These are phyloP conservation scores for Sialia sialis DNA, from an alignment of 2,113 vertebrate species.

Conservation along the genomic window DNA sequence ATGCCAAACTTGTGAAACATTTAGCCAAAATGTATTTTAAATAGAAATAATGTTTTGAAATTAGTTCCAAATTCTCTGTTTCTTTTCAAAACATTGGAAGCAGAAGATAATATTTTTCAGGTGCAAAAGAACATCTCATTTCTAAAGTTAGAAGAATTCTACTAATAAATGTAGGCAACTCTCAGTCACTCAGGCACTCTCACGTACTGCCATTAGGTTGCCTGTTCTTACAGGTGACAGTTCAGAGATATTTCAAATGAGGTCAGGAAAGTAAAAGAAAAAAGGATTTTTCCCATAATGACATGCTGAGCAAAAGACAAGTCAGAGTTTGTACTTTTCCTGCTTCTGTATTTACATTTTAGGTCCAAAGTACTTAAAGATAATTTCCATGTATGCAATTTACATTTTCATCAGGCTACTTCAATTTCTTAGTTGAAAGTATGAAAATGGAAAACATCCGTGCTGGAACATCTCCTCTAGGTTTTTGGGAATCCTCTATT, in stretches of 20 bases:
- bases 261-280: background rate
- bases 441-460: background rate
- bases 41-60: background rate
- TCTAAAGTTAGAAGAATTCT: background rate
- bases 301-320: background rate
- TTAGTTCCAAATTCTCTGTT: background rate
- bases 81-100: background rate
- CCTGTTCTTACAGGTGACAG: background rate
- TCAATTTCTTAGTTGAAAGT: background rate
- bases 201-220: background rate
- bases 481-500: background rate
- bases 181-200: background rate
- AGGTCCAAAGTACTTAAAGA: background rate
- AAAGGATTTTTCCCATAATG: background rate
- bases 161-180: background rate
- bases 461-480: background rate
- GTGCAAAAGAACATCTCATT: background rate
- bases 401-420: background rate
- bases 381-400: background rate
- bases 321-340: background rate
- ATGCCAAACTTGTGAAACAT: background rate
- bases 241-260: background rate
- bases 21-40: background rate
- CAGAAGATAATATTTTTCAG: background rate
- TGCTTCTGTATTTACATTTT: background rate